Conservation (phyloP, 2,113 vertebrate species). For the Phalacrocorax brasilianus region DNA sequence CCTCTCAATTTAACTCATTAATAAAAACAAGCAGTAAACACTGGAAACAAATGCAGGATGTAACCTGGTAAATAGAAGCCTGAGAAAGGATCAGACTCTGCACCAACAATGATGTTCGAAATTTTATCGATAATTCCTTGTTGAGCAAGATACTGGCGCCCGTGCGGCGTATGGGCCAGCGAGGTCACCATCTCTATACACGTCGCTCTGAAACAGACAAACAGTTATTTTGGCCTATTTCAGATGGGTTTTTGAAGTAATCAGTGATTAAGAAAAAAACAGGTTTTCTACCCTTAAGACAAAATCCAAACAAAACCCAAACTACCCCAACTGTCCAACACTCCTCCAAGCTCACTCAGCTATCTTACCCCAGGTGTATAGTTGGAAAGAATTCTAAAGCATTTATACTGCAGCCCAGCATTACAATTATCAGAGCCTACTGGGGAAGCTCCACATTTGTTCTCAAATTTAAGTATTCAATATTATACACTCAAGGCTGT, state of each 20-base stretch:
- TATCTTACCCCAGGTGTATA: not conserved
- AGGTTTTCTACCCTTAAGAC: not conserved
- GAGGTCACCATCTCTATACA: slow-evolving; percentile 92
- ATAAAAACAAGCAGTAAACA: not conserved
- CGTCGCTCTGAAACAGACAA: slow-evolving; percentile 79
- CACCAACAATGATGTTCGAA: slow-evolving; percentile 91
- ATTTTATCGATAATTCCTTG: slow-evolving; percentile 90
- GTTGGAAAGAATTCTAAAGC: not conserved
- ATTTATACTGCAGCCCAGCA: not conserved
- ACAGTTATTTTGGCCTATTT: accelerated
- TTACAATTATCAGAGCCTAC: not conserved
- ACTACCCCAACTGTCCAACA: not conserved
- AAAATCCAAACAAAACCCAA: not conserved
- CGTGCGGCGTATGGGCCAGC: slow-evolving; percentile 84
- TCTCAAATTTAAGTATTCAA: not conserved
- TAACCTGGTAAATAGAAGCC: slow-evolving; percentile 93
- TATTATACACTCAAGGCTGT: not conserved
- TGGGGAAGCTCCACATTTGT: not conserved
- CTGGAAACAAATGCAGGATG: not conserved
- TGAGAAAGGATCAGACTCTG: slow-evolving; percentile 90
- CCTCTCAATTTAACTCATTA: accelerated
- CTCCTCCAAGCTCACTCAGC: not conserved
- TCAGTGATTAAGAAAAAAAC: accelerated
- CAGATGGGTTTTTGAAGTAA: not conserved
- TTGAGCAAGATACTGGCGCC: slow-evolving; percentile 87